phyloP scores from a whole-genome alignment of 2,888 invertebrate genomes.

The Thecocarcelia acutangulata region DNA sequence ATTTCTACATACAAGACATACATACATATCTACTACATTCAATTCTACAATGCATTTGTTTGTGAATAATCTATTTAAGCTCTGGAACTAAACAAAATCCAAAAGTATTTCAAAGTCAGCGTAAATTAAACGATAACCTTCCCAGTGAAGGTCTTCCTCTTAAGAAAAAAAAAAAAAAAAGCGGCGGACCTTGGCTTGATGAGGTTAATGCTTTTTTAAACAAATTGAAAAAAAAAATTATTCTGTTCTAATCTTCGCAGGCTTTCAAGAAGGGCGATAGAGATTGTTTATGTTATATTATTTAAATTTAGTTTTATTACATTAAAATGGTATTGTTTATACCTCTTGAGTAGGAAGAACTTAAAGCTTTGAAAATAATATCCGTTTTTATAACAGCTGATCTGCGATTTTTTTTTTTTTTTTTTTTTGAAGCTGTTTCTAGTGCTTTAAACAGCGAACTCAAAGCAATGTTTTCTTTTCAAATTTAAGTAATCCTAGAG shows the following conservation, averaged over 20 bases:
- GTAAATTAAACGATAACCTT: slow-evolving; percentile 33
- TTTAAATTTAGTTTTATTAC: too few species aligned
- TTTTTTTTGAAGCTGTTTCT: too few species aligned
- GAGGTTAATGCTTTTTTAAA: slow-evolving; percentile 29
- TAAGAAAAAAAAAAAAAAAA: too few species aligned
- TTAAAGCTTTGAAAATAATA: neutral
- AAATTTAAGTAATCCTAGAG: slow-evolving; percentile 30
- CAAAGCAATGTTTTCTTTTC: neutral
- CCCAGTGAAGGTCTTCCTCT: neutral
- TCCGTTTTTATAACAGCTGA: neutral
- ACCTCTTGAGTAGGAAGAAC: neutral
- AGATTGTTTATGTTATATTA: too few species aligned
- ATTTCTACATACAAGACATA: too few species aligned
- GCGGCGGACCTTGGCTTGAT: neutral
- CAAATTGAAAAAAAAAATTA: neutral
- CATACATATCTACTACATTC: too few species aligned
- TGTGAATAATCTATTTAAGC: neutral
- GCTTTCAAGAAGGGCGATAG: too few species aligned
- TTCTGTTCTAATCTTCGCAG: neutral
- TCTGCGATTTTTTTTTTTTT: neutral
- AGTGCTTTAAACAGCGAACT: too few species aligned
- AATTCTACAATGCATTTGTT: too few species aligned
- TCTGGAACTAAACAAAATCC: neutral
- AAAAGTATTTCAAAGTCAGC: slow-evolving; percentile 8
- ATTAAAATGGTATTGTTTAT: too few species aligned